Evolutionary conservation across 2,113 vertebrate genomes (phyloP).

Genomic region (Macrotus californicus): DNA sequence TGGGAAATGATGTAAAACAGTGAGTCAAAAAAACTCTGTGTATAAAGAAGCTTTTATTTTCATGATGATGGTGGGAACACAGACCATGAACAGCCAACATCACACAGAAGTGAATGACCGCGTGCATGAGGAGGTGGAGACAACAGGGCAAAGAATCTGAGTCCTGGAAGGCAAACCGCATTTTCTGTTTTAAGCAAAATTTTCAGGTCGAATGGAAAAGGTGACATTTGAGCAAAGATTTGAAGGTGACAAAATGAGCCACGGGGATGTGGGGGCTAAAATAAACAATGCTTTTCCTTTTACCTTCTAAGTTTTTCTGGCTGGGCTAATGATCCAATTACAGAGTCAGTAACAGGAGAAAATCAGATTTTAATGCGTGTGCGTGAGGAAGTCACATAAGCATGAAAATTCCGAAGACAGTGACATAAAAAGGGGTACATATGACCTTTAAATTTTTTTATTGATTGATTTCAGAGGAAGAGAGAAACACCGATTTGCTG

Average conservation of each 20-base stretch:
- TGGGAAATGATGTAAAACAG: not conserved
- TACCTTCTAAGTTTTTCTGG: not conserved
- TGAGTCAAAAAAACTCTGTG: not conserved
- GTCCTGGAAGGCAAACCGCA: not conserved
- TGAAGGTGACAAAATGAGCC: not conserved
- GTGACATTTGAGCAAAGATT: not conserved
- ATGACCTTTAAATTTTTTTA: no score
- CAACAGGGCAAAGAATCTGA: no score
- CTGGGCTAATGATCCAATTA: not conserved
- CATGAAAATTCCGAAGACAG: not conserved
- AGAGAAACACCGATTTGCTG: no score
- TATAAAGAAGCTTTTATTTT: not conserved
- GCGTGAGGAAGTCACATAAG: not conserved
- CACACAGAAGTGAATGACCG: not conserved
- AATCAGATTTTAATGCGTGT: not conserved
- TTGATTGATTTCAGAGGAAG: no score
- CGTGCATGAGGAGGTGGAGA: not conserved
- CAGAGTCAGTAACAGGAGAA: not conserved
- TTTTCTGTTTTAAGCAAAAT: not conserved
- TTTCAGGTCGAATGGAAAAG: not conserved
- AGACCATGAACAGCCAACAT: not conserved
- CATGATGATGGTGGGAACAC: not conserved
- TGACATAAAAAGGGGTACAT: no score
- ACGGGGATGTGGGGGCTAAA: not conserved
- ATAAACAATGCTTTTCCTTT: not conserved